phyloP scores from a whole-genome alignment of 2,888 invertebrate genomes.

The Tuta absoluta region DNA sequence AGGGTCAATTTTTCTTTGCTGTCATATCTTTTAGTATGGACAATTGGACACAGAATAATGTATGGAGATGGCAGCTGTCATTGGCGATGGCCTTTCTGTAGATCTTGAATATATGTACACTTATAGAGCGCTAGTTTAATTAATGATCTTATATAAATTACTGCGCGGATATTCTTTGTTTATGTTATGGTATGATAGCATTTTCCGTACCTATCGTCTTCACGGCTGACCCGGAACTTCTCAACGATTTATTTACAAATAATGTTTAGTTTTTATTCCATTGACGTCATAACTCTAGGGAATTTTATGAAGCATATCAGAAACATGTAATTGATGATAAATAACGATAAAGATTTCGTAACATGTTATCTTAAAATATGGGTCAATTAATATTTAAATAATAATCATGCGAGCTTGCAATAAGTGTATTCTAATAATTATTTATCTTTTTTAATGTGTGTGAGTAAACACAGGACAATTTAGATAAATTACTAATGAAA shows the following conservation, averaged over 20 bases:
- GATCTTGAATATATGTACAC: too few relatives aligned
- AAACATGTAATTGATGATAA: not conserved
- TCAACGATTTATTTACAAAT: not conserved
- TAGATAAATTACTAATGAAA: too few relatives aligned
- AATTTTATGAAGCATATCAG: not conserved
- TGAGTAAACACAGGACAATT: too few relatives aligned
- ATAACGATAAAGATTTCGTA: not conserved
- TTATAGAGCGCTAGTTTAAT: too few relatives aligned
- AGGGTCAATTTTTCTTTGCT: too few relatives aligned
- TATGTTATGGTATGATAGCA: not conserved
- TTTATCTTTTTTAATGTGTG: too few relatives aligned
- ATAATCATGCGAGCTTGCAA: not conserved
- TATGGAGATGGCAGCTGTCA: too few relatives aligned
- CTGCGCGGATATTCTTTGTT: not conserved
- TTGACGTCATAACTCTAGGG: not conserved
- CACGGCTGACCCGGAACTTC: slow-evolving; percentile 2
- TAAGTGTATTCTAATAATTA: not conserved
- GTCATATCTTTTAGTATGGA: too few relatives aligned
- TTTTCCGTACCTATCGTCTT: not conserved
- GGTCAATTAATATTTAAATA: slow-evolving; percentile 12
- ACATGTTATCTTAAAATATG: slow-evolving; percentile 6
- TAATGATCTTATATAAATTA: not conserved
- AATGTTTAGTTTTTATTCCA: not conserved
- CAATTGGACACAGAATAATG: too few relatives aligned
- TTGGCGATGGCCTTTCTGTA: too few relatives aligned